Conservation (phyloP, 1,140 invertebrate genomes). For the Acromyrmex charruanus region DNA sequence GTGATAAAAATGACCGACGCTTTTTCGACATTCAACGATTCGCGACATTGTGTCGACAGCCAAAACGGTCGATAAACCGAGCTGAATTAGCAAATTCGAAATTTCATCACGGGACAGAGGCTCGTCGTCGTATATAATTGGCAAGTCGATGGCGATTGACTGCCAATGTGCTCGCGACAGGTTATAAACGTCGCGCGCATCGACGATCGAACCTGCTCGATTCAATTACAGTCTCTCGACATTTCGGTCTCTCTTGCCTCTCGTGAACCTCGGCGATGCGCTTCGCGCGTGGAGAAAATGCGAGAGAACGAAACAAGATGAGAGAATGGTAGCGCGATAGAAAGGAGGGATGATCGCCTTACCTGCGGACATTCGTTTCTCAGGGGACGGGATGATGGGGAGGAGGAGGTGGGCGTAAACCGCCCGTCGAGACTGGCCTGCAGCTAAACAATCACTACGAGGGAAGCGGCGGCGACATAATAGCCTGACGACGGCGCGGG, state of each 20-base stretch:
- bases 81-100: slow-evolving; percentile 12
- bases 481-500: slow-evolving; percentile 24
- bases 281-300: neutral
- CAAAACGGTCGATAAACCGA: slow-evolving; percentile 42
- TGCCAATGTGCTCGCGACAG: slow-evolving; percentile 11
- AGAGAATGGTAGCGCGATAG: neutral
- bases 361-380: slow-evolving; percentile 48
- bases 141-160: slow-evolving; percentile 34
- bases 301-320: too few relatives aligned
- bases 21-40: neutral
- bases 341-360: slow-evolving; percentile 15
- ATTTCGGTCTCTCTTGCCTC: neutral
- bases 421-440: slow-evolving; percentile 41
- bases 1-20: neutral
- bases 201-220: slow-evolving; percentile 14
- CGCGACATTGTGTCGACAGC: neutral
- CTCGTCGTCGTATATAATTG: slow-evolving; percentile 22
- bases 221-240: slow-evolving; percentile 1
- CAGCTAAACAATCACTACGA: slow-evolving; percentile 45
- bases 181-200: slow-evolving; percentile 12
- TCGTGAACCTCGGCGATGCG: neutral
- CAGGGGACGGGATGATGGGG: neutral
- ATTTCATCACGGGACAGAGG: neutral
- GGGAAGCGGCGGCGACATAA: slow-evolving; percentile 14
- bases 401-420: neutral